These are phyloP conservation scores for Zaprionus ghesquierei DNA, from an alignment of 1,140 invertebrate species.

Conservation along the genomic window DNA sequence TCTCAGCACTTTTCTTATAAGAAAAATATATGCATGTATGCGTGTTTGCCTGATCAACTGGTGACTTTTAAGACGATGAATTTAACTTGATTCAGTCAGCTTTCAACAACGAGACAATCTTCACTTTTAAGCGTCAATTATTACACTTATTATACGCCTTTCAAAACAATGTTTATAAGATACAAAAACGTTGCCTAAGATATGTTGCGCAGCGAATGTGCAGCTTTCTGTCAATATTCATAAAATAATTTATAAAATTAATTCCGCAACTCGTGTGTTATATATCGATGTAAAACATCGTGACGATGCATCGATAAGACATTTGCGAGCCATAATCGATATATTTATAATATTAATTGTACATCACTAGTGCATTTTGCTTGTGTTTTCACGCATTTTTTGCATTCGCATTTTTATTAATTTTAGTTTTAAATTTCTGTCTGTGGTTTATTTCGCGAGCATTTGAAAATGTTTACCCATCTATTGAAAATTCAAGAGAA, in stretches of 20 bases:
- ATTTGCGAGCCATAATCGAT: neutral
- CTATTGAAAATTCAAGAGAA: neutral
- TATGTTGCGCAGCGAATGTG: neutral
- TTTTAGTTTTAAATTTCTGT: conserved; percentile 27
- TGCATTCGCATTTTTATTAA: conserved; percentile 43
- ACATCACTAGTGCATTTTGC: conserved; percentile 44
- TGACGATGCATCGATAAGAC: neutral
- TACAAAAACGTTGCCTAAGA: neutral
- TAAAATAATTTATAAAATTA: neutral
- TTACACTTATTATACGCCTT: too few species aligned
- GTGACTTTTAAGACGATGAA: neutral
- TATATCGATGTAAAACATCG: neutral
- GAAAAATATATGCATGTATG: neutral
- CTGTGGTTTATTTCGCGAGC: conserved; percentile 21
- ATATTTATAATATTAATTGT: neutral
- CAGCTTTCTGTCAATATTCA: neutral
- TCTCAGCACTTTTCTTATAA: neutral
- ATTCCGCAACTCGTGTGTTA: neutral
- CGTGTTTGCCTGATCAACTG: neutral
- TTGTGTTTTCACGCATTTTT: conserved; percentile 44
- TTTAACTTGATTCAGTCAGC: neutral
- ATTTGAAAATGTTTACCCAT: conserved; percentile 17
- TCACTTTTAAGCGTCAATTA: too few species aligned
- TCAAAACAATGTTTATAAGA: too few species aligned
- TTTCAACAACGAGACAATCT: neutral